Evolutionary conservation across 2,797 vertebrate genomes (phyloP).

Genomic region (Tolypeutes matacus): DNA sequence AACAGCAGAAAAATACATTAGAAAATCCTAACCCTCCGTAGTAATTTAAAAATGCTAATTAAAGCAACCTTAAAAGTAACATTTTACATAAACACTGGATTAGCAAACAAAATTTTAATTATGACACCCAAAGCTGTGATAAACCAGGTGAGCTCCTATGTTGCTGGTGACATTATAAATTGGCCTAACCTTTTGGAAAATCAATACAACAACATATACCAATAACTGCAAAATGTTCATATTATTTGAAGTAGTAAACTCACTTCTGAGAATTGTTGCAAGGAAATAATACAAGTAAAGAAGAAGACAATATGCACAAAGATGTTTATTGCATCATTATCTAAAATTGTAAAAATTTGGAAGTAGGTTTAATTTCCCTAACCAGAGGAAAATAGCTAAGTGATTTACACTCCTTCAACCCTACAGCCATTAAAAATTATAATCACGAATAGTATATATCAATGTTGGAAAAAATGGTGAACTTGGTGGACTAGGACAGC

Average conservation of each 20-base stretch:
- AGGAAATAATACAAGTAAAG: background rate
- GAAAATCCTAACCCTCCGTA: background rate
- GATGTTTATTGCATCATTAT: no score
- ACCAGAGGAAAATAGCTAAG: background rate
- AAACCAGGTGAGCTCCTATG: background rate
- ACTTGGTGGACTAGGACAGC: fast-evolving
- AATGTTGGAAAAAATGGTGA: fast-evolving
- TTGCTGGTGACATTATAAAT: background rate
- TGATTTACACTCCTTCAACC: background rate
- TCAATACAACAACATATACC: background rate
- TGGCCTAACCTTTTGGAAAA: background rate
- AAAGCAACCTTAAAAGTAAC: background rate
- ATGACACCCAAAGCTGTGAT: background rate
- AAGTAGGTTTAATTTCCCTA: background rate
- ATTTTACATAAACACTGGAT: background rate
- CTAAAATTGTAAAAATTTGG: no score
- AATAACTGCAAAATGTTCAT: no score
- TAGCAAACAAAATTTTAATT: background rate
- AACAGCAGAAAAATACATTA: background rate
- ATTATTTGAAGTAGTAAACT: background rate
- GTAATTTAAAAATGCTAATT: background rate
- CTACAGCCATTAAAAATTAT: background rate
- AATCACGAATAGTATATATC: fast-evolving
- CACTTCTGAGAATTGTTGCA: background rate
- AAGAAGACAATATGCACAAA: background rate